Base-by-base conservation (phyloP, 2,113 vertebrate species). In the mouse (Mus musculus) region DNA sequence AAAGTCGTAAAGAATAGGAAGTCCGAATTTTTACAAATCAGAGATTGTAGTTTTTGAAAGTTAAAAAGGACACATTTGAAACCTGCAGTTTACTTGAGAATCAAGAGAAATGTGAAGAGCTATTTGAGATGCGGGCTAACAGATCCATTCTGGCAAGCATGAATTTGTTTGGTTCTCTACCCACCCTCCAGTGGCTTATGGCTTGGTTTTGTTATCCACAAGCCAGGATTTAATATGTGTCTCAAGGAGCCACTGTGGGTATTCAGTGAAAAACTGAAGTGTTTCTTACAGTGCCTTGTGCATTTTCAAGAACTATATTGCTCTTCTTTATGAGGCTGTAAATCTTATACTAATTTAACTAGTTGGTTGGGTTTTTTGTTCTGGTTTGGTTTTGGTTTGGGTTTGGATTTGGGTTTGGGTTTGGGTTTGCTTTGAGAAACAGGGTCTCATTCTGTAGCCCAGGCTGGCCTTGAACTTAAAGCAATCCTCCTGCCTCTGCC, bases 1-100 rank as follows among this genome's bases (percentile, higher is more conserved):
- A 56, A 93, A 92, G 61, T 63, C 69, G 59, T 0, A 12, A 89
- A 9, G 8, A 92, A 75, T 22, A 36, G 5, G 36, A 85, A 77
- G 30, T 49, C 28, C 20, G 39, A 33, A 20, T 65, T 89, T 93
- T 76, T 36, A 16, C 88, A 91, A 91, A 22, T 91, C 33, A 76
- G 14, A 36, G 56, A 67, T 30, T 54, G 67, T 84, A 76, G 24
- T 46, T 73, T 76, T 76, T n/a, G 69, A 94, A 78, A 69, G 11
- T 26, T 16, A 3, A 88, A 89, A 88, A 84, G n/a, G 56, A 56
- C 63, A 39, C 87, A 4, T n/a, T 88, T 92, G n/a, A 73, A 75
- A 93, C 61, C 22, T 33, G 5, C 7, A 42, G 0, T 92, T 78
- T 36, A 39, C 81, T 77, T 85, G 22, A 80, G 88, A 84, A 78